Base-by-base conservation (phyloP, 1,140 invertebrate species). In the Aphidius gifuensis region DNA sequence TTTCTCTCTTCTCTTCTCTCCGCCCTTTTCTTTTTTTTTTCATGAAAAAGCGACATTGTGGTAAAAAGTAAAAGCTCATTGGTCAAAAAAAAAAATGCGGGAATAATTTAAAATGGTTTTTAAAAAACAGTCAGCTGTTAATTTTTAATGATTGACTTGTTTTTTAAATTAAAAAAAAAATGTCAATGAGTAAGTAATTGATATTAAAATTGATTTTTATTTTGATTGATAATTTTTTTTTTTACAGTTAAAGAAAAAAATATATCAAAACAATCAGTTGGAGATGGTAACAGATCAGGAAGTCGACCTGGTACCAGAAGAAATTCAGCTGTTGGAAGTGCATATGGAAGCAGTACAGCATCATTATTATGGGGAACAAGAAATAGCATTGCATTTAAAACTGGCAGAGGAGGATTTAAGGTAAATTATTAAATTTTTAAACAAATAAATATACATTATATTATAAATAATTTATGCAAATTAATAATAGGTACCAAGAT, bases 401-500 rank as follows among this genome's bases (percentile, higher is more conserved):
- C 50, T 38, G 65, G 53, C 0, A 66, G 61, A 63, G 49, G 56
- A 43, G 65, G 65, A 5, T 66, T 63, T 53, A 66, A 66, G 48
- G 65, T 63, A 49, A 9, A 39, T 11, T 5, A 40, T 16, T 16
- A 16, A 16, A 16, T 16, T 16, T 16, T 16, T 16, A 16, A 16
- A 16, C 16, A 16, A 16, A 16, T 16, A 16, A 16, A 16, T 16
- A 16, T 16, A 16, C 16, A 16, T 16, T 16, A 16, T 16, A 16
- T 16, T 16, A n/a, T 54, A 39, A 42, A 61, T 47, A 32, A 55
- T 55, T 50, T 9, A 9, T 44, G 9, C 5, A 6, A 11, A 45
- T 23, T 42, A 4, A 39, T 16, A 16, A 60, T n/a, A 73, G 74
- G 63, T 69, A 2, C 72, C 71, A 48, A 67, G 43, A 65, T 76